phyloP scores from a whole-genome alignment of 2,113 vertebrate species.

The Camelus dromedarius region DNA sequence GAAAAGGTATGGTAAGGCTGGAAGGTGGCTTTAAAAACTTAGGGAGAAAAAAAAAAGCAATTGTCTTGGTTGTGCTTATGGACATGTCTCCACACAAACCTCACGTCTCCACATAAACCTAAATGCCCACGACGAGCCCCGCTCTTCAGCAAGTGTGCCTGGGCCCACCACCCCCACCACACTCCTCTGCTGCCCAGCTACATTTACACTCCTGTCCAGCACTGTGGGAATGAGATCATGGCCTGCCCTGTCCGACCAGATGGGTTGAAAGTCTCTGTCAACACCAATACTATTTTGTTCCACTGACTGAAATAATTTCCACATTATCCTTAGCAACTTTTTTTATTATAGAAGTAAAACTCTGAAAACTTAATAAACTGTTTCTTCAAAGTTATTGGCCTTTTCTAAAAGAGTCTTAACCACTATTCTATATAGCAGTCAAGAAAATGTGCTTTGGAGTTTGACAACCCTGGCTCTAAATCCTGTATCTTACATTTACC shows the following conservation, averaged over 20 bases:
- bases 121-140: background rate
- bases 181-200: conserved; percentile 63
- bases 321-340: conserved; percentile 57
- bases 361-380: conserved; percentile 67
- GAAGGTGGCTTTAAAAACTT: background rate
- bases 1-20: background rate
- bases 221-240: background rate
- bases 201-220: conserved; percentile 69
- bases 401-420: conserved; percentile 37
- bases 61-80: background rate
- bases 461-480: conserved; percentile 10
- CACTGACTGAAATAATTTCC: conserved; percentile 71
- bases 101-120: background rate
- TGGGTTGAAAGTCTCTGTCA: conserved; percentile 77
- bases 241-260: conserved; percentile 62
- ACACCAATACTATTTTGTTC: conserved; percentile 77
- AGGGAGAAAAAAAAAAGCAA: background rate
- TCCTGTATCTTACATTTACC: background rate
- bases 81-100: background rate
- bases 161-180: conserved; percentile 8
- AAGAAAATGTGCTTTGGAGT: background rate
- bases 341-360: conserved; percentile 68
- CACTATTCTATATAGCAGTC: background rate
- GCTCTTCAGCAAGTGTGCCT: conserved; percentile 34
- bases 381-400: conserved; percentile 64